Base-by-base conservation (phyloP, 2,113 vertebrate genomes). In the Phrynocephalus versicolor region DNA sequence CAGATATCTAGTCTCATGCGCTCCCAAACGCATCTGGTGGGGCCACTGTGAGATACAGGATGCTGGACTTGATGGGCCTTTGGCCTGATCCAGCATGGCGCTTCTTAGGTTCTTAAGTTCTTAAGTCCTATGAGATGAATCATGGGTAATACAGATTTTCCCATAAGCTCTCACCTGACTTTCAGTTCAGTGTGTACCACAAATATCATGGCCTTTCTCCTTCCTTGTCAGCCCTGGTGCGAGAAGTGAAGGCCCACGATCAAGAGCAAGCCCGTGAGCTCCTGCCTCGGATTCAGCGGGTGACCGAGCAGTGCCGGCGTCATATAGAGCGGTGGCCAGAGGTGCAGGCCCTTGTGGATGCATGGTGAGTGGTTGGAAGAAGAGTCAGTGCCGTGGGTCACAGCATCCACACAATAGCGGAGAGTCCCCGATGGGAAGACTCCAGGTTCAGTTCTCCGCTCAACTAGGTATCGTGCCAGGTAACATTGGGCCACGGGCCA, bases 301-400 rank as follows among this genome's bases (percentile, higher is more conserved):
- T 97, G 72, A 89, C 89, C 1, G 85, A 95, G 19, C 89, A 85
- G 27, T 96, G 96, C 45, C 78, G 88, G n/a, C 85, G 95, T 33
- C 92, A 93, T 33, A 90, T 96, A 62, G 87, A 92, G 37, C 95
- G 91, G 23, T 92, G 93, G 16, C 86, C 79, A 0, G 93, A 95
- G 71, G 93, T 96, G 74, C 95, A 96, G 89, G 93, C 85, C 0
- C 81, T 94, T 33, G 92, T 97, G 67, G 89, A 89, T 39, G 91
- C 96, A 90, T 97, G 97, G 97, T 97, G 87, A 96, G 97, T 30
- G 9, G 51, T 3, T 1, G 25, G 81, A 9, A 16, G 25, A 30
- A 41, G 18, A 25, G n/a, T 0, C 62, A 30, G 15, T 4, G 7
- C 21, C 14, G 10, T 58, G 55, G 55, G 30, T 73, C 5, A 2